Base-by-base conservation (phyloP, 2,797 vertebrate species). In the Cirrhinus mrigala region DNA sequence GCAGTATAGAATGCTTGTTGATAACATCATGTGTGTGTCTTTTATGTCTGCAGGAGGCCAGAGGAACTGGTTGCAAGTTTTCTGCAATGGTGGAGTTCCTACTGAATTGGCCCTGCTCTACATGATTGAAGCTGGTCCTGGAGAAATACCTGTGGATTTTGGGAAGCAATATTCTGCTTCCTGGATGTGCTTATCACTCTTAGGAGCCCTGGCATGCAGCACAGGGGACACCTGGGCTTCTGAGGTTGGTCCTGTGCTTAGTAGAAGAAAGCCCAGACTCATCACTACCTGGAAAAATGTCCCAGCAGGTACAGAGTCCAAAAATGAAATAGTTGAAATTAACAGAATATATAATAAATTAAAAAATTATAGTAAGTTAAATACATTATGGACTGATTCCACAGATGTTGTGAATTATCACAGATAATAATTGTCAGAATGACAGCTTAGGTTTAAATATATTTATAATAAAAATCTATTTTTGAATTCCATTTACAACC, bases 211-310 rank as follows among this genome's bases (percentile, higher is more conserved):
- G 66, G 96, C 97, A 1, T 96, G 96, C 92, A 97, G 94, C 92
- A 90, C 96, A 6, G 98, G 98, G 27, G 97, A 99, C 89, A 99
- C 98, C 0, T 99, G 98, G 98, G 97, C 98, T 71, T 99, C 98
- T 1, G 98, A 99, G 92, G 95, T 99, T 74, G 98, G 96, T 56
- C 96, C 96, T 0, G 94, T 97, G 74, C 92, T 98, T 82, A 97
- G 96, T 92, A 94, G 93, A 92, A 95, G 94, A 75, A 88, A 90
- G 4, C 98, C 98, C 6, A 95, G 95, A 62, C 95, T 99, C 85
- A 98, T 99, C 94, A 99, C 97, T 82, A 97, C 97, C 11, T 98
- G 97, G 98, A 90, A 96, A 89, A 95, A 96, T 85, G 98, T 99
- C 85, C 98, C 98, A 37, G 87, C 95, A 92, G 98, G 98, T 99